Base-by-base conservation (phyloP, 1,140 invertebrate species). In the Solenopsis invicta region DNA sequence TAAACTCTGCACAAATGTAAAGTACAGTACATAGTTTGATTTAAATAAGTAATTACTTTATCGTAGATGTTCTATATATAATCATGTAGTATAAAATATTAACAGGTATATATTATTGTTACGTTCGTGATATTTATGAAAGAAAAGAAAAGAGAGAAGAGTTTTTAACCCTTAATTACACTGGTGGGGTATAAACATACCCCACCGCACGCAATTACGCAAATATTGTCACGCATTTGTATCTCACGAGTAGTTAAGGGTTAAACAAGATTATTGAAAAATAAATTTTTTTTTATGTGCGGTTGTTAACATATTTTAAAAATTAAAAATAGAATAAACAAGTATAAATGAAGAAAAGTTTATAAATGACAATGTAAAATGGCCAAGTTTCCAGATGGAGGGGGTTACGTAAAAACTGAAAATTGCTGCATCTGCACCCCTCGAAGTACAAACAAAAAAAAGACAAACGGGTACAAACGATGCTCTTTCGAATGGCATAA, bases 1-100 rank as follows among this genome's bases (percentile, higher is more conserved):
- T 50, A 48, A 71, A 71, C 8, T 50, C 50, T 71, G 21, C 67
- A 50, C 6, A 71, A 71, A 29, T 50, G 2, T 50, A 50, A 66
- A 50, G 13, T 71, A 71, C 16, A 50, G 10, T 18, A 34, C 5
- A 41, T 8, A 41, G 5, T 41, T 41, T 41, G 41, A 41, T 41
- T 41, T 41, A 41, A 41, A 41, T 8, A 41, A 41, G 29, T 54
- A 56, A 56, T 21, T 56, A 56, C n/a, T 56, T 56, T 56, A 18
- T 56, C 5, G 16, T 1, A 54, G 5, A 54, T 61, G 4, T 29
- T 61, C 24, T 1, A 12, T 29, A 6, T 61, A 13, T 16, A 61
- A 61, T 41, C 5, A 24, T 29, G 24, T 61, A 24, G 9, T 29
- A 29, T 61, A 29, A 61, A 62, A 62, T 62, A 8, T 34, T 62